These are phyloP conservation scores for Hydractinia symbiolongicarpus DNA, from an alignment of 30 jellyfish, hydroid and myxozoan species.

Conservation along the genomic window DNA sequence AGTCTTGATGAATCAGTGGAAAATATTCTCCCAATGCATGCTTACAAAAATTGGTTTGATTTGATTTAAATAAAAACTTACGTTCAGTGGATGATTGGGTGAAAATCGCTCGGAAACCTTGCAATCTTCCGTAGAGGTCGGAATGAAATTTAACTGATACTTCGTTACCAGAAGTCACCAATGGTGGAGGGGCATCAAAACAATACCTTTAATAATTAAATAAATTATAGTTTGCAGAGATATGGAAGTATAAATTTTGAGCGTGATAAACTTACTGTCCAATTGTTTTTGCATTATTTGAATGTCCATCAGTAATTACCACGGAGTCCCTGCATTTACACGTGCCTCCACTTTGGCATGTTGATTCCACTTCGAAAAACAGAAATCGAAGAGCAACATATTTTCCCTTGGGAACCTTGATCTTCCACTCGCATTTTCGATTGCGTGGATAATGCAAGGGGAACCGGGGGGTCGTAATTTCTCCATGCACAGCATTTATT, in stretches of 20 bases:
- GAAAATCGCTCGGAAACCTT: constrained; percentile 77
- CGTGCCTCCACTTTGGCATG: constrained; percentile 37
- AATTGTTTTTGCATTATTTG: constrained; percentile 12
- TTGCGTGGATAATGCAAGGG: constrained; percentile 82
- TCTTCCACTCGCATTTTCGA: constrained; percentile 73
- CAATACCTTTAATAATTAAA: constrained; percentile 27
- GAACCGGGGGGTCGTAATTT: constrained; percentile 76
- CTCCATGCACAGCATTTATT: constrained; percentile 26
- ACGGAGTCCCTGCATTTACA: constrained; percentile 72
- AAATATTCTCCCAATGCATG: too few relatives aligned
- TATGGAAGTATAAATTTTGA: not conserved
- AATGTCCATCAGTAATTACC: constrained; percentile 57
- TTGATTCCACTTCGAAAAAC: constrained; percentile 69
- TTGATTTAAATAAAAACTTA: not conserved
- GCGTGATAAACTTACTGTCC: not conserved
- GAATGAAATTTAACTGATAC: constrained; percentile 57
- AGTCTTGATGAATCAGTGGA: too few relatives aligned
- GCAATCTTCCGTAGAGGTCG: constrained; percentile 53
- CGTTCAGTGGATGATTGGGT: constrained; percentile 73
- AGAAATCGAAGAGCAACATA: constrained; percentile 56
- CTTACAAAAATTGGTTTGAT: too few relatives aligned
- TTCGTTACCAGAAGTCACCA: constrained; percentile 45
- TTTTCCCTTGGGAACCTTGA: constrained; percentile 47
- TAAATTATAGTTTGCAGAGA: not conserved
- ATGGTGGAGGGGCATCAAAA: constrained; percentile 37